A percentile compares a stretch with the other conserved stretches of the same genome.
phyloP scores from a whole-genome alignment of 2,113 vertebrate species.

The Falco punctatus region DNA sequence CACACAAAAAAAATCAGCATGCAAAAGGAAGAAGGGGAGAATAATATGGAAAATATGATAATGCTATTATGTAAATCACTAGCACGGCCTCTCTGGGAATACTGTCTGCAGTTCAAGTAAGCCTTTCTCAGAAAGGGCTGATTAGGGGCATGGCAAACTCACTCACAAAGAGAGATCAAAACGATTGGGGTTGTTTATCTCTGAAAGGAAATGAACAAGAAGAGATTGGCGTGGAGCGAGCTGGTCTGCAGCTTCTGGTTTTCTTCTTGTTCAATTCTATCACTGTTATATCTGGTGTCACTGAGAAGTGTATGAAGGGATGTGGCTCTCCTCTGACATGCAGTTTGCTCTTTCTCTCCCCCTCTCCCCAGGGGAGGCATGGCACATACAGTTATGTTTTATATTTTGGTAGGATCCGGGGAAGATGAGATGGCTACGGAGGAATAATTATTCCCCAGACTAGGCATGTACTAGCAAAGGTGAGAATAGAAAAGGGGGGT shows the following conservation, averaged over 20 bases:
- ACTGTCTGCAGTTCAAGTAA: constrained; percentile 59
- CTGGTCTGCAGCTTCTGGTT: not conserved
- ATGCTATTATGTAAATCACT: constrained; percentile 66
- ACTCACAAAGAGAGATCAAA: not conserved
- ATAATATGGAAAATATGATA: constrained; percentile 67
- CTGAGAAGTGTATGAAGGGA: not conserved
- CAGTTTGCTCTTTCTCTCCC: not conserved
- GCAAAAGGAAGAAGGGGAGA: constrained; percentile 20
- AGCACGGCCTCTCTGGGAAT: constrained; percentile 14
- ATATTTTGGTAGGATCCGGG: not conserved
- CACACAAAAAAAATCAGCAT: constrained; percentile 4
- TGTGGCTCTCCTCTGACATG: not conserved
- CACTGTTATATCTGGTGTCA: not conserved
- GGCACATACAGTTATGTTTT: not conserved
- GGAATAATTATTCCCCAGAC: not conserved
- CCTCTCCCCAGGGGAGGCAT: not conserved
- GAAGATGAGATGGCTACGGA: not conserved
- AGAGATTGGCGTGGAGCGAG: not conserved
- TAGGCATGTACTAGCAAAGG: not conserved
- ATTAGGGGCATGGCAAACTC: constrained; percentile 21
- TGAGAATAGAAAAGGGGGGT: not conserved
- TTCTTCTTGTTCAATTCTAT: constrained; percentile 20
- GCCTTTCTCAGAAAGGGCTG: constrained; percentile 34
- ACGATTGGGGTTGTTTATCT: constrained; percentile 22
- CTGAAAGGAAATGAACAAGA: constrained; percentile 37